These are phyloP conservation scores for Chiloscyllium plagiosum DNA, from an alignment of 2,113 vertebrate species.

Conservation along the genomic window DNA sequence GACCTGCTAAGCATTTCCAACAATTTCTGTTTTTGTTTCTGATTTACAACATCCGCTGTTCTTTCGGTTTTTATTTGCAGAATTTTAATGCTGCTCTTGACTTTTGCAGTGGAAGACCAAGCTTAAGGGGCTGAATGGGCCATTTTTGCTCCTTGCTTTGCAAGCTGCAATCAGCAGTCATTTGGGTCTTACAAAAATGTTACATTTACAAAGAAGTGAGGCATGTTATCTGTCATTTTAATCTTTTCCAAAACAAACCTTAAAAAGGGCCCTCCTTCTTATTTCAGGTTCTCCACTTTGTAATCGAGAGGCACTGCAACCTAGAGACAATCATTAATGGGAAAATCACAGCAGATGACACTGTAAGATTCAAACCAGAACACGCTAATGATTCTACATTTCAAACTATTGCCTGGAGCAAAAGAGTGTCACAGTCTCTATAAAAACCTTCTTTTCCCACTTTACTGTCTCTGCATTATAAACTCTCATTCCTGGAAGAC, in stretches of 20 bases:
- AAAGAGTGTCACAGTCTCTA: not conserved
- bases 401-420: not conserved
- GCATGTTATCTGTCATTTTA: not conserved
- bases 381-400: not conserved
- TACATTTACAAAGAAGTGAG: not conserved
- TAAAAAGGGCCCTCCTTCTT: not conserved
- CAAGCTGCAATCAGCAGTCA: not conserved
- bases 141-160: not conserved
- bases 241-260: not conserved
- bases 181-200: not conserved
- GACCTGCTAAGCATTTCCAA: no score
- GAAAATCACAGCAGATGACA: not conserved
- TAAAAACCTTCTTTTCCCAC: not conserved
- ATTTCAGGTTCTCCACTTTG: not conserved
- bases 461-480: not conserved
- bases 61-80: no score
- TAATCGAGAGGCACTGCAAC: not conserved
- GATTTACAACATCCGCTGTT: no score
- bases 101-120: no score
- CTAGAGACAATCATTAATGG: not conserved
- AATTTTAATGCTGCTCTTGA: no score
- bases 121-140: no score
- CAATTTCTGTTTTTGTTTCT: no score
- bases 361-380: not conserved
- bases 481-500: not conserved